Percentiles rank a stretch among this genome's conserved stretches.
Conservation (phyloP, 2,888 invertebrate genomes). For the Leucophenga maculata region DNA sequence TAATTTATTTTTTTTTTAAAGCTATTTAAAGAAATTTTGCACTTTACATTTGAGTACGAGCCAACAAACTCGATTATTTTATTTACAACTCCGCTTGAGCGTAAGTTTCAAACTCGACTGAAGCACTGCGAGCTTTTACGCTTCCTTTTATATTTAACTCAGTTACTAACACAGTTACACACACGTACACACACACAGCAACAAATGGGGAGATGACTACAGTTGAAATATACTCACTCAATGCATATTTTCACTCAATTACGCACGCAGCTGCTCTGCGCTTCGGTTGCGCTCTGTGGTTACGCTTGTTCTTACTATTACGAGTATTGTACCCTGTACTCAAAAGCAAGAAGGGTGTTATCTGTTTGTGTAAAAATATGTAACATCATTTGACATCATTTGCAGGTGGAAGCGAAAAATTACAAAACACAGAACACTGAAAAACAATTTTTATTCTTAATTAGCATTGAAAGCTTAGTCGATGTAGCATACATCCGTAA, state of each 20-base stretch:
- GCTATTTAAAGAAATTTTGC: conserved; percentile 32
- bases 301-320: neutral
- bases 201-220: neutral
- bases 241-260: conserved; percentile 2
- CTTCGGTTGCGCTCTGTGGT: conserved; percentile 30
- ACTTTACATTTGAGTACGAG: conserved; percentile 72
- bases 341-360: too few species aligned
- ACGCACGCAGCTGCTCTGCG: conserved; percentile 17
- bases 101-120: conserved; percentile 73
- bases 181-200: neutral
- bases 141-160: conserved; percentile 53
- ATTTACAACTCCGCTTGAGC: conserved; percentile 69
- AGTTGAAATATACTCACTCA: conserved; percentile 37
- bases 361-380: too few species aligned
- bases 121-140: conserved; percentile 60
- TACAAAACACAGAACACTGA: too few species aligned
- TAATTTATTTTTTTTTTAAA: conserved; percentile 18
- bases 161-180: too few species aligned
- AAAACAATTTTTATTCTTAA: too few species aligned
- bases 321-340: too few species aligned
- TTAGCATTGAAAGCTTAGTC: too few species aligned
- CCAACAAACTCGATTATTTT: conserved; percentile 67
- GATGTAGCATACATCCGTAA: too few species aligned
- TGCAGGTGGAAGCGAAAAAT: too few species aligned
- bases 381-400: too few species aligned